phyloP scores from a whole-genome alignment of 2,113 vertebrate genomes.

The Bufo bufo region DNA sequence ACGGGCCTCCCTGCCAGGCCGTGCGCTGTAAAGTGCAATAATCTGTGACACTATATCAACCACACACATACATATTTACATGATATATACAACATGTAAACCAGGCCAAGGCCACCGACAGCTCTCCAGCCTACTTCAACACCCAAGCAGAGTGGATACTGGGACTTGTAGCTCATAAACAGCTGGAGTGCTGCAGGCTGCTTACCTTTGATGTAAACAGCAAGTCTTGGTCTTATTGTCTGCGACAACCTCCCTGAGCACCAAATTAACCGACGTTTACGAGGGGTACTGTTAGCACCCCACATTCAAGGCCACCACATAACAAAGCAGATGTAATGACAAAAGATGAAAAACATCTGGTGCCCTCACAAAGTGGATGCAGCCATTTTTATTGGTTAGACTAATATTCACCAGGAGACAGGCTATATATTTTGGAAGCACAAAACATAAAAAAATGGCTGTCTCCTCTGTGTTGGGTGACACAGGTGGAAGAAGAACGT shows the following conservation, averaged over 20 bases:
- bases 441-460: too few relatives aligned
- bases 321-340: background rate
- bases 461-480: background rate
- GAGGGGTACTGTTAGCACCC: background rate
- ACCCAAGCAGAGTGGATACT: background rate
- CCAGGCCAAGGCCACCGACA: background rate
- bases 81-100: conserved; percentile 17
- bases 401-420: background rate
- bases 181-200: background rate
- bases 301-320: conserved; percentile 26
- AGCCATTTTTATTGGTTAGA: background rate
- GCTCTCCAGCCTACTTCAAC: background rate
- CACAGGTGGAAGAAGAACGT: background rate
- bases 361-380: background rate
- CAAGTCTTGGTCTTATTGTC: conserved; percentile 5
- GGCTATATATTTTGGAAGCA: too few relatives aligned
- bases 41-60: conserved; percentile 9
- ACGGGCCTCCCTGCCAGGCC: background rate
- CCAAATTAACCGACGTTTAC: background rate
- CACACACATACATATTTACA: conserved; percentile 25
- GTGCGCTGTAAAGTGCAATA: conserved; percentile 32
- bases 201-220: conserved; percentile 28
- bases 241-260: conserved; percentile 26
- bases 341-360: background rate
- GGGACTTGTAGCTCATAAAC: conserved; percentile 21